phyloP scores from a whole-genome alignment of 2,797 vertebrate genomes.

The Chelidonichthys spinosus region DNA sequence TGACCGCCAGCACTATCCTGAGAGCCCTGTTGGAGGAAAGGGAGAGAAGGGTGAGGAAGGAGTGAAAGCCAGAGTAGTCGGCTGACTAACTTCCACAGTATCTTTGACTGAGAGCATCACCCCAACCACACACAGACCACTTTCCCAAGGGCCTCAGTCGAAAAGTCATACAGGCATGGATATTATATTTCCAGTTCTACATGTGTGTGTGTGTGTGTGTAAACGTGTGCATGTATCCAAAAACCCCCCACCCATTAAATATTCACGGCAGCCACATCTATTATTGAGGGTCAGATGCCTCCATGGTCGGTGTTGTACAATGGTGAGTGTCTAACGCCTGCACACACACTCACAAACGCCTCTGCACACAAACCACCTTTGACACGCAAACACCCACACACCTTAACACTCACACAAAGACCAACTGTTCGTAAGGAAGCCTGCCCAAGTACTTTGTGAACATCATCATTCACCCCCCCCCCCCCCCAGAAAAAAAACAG shows the following conservation, averaged over 20 bases:
- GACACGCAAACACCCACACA: conserved; percentile 76
- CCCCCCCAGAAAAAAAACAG: conserved; percentile 27
- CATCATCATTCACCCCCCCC: conserved; percentile 52
- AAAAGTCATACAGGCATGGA: conserved; percentile 67
- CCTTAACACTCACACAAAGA: conserved; percentile 66
- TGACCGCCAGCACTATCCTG: conserved; percentile 85
- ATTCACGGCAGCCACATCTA: conserved; percentile 82
- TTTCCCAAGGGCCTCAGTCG: conserved; percentile 53
- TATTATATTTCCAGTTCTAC: conserved; percentile 71
- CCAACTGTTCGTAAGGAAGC: conserved; percentile 67
- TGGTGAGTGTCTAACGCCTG: conserved; percentile 63
- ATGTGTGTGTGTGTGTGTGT: conserved; percentile 41
- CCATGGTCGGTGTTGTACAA: conserved; percentile 76
- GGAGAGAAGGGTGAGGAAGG: conserved; percentile 24
- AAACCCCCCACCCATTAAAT: conserved; percentile 76
- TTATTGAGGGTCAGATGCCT: conserved; percentile 83
- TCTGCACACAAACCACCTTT: conserved; percentile 71
- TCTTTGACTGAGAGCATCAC: conserved; percentile 65
- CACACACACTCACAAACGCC: conserved; percentile 72
- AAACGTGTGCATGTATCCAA: conserved; percentile 46
- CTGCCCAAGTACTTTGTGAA: conserved; percentile 47
- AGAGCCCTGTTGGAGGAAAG: conserved; percentile 75
- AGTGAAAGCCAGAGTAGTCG: conserved; percentile 56
- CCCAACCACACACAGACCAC: conserved; percentile 51
- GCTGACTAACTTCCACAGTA: conserved; percentile 55